These are phyloP conservation scores for Hirudinaria manillensis DNA, from an alignment of 2,888 invertebrate genomes.

Conservation along the genomic window DNA sequence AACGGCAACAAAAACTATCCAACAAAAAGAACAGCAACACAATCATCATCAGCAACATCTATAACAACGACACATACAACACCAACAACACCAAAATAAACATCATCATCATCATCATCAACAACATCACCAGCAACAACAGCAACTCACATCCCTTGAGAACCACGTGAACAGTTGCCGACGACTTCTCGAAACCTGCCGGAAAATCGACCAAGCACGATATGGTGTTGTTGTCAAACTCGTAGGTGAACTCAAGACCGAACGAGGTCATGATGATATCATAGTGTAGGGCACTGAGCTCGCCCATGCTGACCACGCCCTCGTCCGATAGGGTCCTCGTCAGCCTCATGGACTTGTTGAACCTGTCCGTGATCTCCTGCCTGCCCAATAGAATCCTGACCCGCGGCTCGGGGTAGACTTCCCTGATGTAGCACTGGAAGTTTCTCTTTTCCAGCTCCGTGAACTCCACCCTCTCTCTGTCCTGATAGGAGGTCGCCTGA, in stretches of 20 bases:
- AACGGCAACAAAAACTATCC: too few species aligned
- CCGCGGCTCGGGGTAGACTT: constrained; percentile 26
- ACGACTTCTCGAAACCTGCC: neutral
- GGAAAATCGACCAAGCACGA: constrained; percentile 27
- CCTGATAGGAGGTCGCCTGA: constrained; percentile 9
- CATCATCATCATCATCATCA: too few species aligned
- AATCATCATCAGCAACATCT: too few species aligned
- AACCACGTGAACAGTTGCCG: neutral
- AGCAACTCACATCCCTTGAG: neutral
- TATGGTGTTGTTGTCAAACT: constrained; percentile 25
- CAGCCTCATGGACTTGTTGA: constrained; percentile 20
- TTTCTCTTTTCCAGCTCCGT: neutral
- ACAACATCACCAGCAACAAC: neutral
- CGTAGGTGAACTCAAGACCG: constrained; percentile 23
- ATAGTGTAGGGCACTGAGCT: constrained; percentile 20
- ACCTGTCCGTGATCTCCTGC: constrained; percentile 22
- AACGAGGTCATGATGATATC: constrained; percentile 6
- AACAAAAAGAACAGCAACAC: too few species aligned
- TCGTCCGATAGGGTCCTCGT: constrained; percentile 21
- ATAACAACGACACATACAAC: too few species aligned
- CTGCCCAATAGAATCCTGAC: constrained; percentile 18
- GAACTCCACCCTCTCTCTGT: constrained; percentile 23
- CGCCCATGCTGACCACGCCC: neutral
- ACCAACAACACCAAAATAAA: too few species aligned
- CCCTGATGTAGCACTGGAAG: constrained; percentile 23